Evolutionary conservation across 1,140 invertebrate genomes (phyloP).

Genomic region (Heliothis virescens): DNA sequence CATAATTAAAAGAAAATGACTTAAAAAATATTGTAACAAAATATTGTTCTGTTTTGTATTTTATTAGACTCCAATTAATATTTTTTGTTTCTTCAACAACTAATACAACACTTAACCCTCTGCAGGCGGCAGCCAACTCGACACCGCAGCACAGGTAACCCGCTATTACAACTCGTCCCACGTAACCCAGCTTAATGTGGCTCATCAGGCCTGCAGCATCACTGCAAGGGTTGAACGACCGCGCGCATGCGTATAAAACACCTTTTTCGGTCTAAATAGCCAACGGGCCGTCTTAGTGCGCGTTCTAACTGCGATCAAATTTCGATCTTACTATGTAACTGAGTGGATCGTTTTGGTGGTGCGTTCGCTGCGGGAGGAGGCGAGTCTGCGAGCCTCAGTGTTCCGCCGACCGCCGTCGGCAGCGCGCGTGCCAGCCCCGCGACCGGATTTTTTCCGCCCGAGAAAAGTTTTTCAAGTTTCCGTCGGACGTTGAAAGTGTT

Average conservation of each 20-base stretch:
- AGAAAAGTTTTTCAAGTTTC: conserved; percentile 73
- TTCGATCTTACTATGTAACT: conserved; percentile 83
- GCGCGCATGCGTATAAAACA: conserved; percentile 72
- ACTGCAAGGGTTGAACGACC: conserved; percentile 77
- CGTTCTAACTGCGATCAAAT: conserved; percentile 83
- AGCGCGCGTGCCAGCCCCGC: conserved; percentile 55
- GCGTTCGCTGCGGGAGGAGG: conserved; percentile 56
- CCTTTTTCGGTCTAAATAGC: conserved; percentile 72
- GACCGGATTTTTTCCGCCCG: conserved; percentile 53
- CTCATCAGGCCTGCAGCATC: conserved; percentile 67
- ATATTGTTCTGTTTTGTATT: no score
- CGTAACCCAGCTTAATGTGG: conserved; percentile 46
- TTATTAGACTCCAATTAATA: no score
- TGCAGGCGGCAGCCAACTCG: not conserved
- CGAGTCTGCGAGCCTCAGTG: conserved; percentile 61
- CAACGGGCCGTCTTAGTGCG: conserved; percentile 76
- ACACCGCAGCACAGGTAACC: conserved; percentile 35
- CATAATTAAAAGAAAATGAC: no score
- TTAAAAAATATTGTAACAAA: no score
- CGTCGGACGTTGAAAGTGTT: conserved; percentile 48
- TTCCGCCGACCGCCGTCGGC: conserved; percentile 58
- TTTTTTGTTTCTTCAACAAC: not conserved
- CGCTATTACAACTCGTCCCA: conserved; percentile 34
- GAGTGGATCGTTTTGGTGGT: conserved; percentile 75
- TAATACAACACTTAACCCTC: not conserved